phyloP scores from a whole-genome alignment of 2,888 invertebrate species.

The Nymphalis urticae region DNA sequence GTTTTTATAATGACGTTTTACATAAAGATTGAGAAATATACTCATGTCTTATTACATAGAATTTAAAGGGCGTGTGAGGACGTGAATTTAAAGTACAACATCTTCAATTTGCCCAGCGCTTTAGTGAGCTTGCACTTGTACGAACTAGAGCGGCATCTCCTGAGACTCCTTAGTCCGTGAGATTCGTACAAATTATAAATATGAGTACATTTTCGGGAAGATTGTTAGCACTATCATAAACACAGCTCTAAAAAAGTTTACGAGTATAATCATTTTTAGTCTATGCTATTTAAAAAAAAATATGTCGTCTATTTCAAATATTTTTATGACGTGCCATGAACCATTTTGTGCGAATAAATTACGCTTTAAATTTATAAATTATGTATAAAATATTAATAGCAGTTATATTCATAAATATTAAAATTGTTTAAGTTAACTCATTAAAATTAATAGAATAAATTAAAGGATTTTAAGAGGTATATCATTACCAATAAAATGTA shows the following conservation, averaged over 20 bases:
- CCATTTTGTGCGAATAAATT: too few relatives aligned
- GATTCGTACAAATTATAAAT: conserved; percentile 18
- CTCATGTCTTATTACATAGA: conserved; percentile 9
- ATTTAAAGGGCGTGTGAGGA: background rate
- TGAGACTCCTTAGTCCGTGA: conserved; percentile 8
- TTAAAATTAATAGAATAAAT: too few relatives aligned
- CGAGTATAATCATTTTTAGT: background rate
- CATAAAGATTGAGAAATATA: background rate
- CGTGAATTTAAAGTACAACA: conserved; percentile 17
- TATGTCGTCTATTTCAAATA: too few relatives aligned
- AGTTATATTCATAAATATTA: too few relatives aligned
- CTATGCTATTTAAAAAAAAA: too few relatives aligned
- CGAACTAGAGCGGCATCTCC: conserved; percentile 10
- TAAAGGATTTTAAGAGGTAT: too few relatives aligned
- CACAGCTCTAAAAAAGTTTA: background rate
- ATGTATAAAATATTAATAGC: too few relatives aligned
- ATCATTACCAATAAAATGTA: too few relatives aligned
- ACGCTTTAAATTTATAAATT: too few relatives aligned
- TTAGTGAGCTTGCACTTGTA: conserved; percentile 11
- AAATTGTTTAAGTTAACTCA: too few relatives aligned
- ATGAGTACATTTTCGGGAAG: background rate
- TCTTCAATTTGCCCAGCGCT: conserved; percentile 14
- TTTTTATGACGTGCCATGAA: too few relatives aligned
- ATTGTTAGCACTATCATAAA: conserved; percentile 1
- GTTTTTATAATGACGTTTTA: too few relatives aligned